phyloP scores from a whole-genome alignment of 2,888 invertebrate species.

The Eupithecia tripunctaria region DNA sequence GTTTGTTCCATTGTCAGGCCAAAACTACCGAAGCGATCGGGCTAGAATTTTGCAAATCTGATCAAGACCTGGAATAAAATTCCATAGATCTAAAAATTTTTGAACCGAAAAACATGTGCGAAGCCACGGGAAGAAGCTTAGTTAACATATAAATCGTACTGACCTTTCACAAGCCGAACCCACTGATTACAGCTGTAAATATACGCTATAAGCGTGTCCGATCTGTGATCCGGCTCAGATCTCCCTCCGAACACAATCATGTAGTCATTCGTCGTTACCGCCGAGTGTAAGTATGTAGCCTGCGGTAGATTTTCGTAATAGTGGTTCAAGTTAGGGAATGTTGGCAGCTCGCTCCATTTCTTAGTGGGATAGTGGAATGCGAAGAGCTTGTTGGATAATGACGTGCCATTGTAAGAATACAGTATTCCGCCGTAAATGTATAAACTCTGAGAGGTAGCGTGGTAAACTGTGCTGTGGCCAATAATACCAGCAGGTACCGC shows the following conservation, averaged over 20 bases:
- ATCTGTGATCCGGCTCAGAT: slow-evolving; percentile 87
- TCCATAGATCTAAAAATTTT: not conserved
- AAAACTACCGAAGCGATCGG: not conserved
- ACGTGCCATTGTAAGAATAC: slow-evolving; percentile 88
- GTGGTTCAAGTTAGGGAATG: slow-evolving; percentile 87
- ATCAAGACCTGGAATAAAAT: not conserved
- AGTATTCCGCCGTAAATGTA: slow-evolving; percentile 96
- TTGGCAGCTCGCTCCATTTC: slow-evolving; percentile 91
- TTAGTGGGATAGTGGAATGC: slow-evolving; percentile 90
- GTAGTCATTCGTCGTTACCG: slow-evolving; percentile 93
- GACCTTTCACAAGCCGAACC: slow-evolving; percentile 88
- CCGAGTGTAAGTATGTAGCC: slow-evolving; percentile 93
- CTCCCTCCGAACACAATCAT: slow-evolving; percentile 96
- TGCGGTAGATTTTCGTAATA: slow-evolving; percentile 86
- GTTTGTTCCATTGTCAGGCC: not conserved
- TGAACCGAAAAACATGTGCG: not conserved
- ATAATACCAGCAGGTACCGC: slow-evolving; percentile 92
- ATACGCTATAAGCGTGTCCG: slow-evolving; percentile 92
- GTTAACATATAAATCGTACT: slow-evolving; percentile 34
- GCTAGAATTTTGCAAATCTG: not conserved
- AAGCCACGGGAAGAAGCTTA: not conserved
- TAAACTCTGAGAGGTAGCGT: slow-evolving; percentile 90
- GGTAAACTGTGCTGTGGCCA: slow-evolving; percentile 95
- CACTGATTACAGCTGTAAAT: slow-evolving; percentile 95
- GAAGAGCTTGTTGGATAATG: slow-evolving; percentile 90